Conservation (phyloP, 2,888 invertebrate genomes). For the Drosophila mulleri region DNA sequence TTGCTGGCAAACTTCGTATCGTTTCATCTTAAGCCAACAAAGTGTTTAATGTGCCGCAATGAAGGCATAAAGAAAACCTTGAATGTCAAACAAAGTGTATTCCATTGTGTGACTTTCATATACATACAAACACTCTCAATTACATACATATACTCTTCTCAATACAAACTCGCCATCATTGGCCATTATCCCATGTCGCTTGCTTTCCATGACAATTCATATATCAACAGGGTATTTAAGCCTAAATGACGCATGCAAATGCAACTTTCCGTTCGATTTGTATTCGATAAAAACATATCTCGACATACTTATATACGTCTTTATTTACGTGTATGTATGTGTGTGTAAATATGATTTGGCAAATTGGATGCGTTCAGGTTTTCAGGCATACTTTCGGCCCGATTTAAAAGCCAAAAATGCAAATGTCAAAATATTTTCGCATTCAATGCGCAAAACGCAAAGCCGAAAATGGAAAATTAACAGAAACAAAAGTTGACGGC, state of each 20-base stretch:
- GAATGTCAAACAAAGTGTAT: not conserved
- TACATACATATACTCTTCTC: not conserved
- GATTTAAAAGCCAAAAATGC: conserved; percentile 34
- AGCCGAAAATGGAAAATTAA: conserved; percentile 42
- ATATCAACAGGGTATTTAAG: not conserved
- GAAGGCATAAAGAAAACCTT: not conserved
- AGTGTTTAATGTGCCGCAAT: too few species aligned
- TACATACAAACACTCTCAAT: too few species aligned
- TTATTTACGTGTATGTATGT: not conserved
- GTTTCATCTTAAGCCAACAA: too few species aligned
- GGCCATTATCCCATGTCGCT: not conserved
- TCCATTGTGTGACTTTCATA: not conserved
- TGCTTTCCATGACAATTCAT: not conserved
- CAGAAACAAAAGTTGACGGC: conserved; percentile 25
- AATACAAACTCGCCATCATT: not conserved
- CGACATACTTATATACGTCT: not conserved
- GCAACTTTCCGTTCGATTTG: conserved; percentile 30
- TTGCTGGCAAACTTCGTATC: too few species aligned
- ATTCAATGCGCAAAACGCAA: conserved; percentile 44
- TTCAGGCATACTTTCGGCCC: conserved; percentile 20
- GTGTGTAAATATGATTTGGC: not conserved
- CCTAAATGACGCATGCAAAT: conserved; percentile 34
- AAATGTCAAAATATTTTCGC: conserved; percentile 43
- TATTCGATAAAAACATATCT: not conserved
- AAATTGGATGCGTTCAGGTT: conserved; percentile 11